These are phyloP conservation scores for Sphenodon punctatus DNA, from an alignment of 2,797 vertebrate species.

Conservation along the genomic window DNA sequence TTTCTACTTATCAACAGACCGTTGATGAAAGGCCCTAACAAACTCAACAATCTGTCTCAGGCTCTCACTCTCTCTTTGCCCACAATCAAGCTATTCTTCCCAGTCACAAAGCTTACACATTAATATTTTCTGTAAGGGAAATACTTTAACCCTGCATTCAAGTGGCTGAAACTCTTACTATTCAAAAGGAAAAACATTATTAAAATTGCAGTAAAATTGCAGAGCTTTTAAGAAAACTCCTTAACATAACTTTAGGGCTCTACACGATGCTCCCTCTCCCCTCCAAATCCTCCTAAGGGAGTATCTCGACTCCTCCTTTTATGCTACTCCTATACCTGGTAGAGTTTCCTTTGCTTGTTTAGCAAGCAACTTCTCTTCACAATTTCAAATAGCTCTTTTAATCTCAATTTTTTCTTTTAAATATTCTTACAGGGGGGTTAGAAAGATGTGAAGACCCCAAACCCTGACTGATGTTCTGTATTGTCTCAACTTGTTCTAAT, in stretches of 20 bases:
- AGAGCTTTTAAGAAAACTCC: neutral
- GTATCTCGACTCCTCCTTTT: neutral
- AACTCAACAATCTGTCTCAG: constrained; percentile 53
- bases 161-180: neutral
- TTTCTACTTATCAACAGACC: constrained; percentile 72
- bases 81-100: constrained; percentile 57
- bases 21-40: constrained; percentile 71
- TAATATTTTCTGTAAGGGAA: constrained; percentile 22
- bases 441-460: neutral
- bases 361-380: neutral
- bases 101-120: constrained; percentile 52
- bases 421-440: neutral
- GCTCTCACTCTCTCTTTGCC: constrained; percentile 38
- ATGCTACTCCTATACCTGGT: neutral
- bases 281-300: neutral
- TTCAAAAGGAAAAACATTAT: neutral
- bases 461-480: neutral
- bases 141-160: constrained; percentile 23
- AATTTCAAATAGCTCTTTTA: neutral
- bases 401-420: neutral
- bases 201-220: neutral
- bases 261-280: neutral
- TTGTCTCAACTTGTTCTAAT: neutral
- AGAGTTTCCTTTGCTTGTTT: neutral
- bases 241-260: neutral